Evolutionary conservation across 2,113 vertebrate species (phyloP), one percentile per base, ranked within the genome.

Genomic region (Hirundichthys speculiger): DNA sequence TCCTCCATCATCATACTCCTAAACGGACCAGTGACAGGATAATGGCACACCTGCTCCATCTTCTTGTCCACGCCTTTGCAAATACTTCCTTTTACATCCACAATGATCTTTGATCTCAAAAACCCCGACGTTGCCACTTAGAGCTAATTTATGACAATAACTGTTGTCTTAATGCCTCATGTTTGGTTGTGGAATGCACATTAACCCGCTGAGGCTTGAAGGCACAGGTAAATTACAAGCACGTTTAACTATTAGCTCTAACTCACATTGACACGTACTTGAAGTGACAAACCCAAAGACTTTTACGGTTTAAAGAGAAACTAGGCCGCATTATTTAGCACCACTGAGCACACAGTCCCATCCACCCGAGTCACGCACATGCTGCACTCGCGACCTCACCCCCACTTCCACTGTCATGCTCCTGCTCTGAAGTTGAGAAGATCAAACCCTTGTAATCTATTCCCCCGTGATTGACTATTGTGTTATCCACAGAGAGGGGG

Each of bases 391-490:
- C 34, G 15, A 77, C 76, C 79, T 75, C 85, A 66, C 64, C 74
- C 62, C 67, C 66, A 57, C 70, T 74, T 77, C 80, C 65, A 73
- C 73, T 78, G 70, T 78, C 80, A 53, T 63, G 65, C 78, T 67
- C 49, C 68, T 2, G 38, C 77, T 80, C 84, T 75, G 62, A 80
- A 75, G 84, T 63, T 38, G 57, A 85, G 70, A 19, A 84, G 88
- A 91, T 89, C 81, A 88, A 84, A 86, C 86, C 73, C 75, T 78
- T 38, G 76, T 90, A 87, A 87, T 90, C 88, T 84, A 71, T 80
- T 85, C 86, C 79, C 73, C 74, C 71, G 61, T 81, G 79, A 90
- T 84, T 64, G 88, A 78, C 86, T 79, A 85, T 86, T 88, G 83
- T 88, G 76, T 79, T 64, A 42, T 80, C 78, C 77, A 11, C 67